These are phyloP conservation scores for Dissostichus mawsoni DNA, from an alignment of 2,113 vertebrate genomes.

Conservation along the genomic window DNA sequence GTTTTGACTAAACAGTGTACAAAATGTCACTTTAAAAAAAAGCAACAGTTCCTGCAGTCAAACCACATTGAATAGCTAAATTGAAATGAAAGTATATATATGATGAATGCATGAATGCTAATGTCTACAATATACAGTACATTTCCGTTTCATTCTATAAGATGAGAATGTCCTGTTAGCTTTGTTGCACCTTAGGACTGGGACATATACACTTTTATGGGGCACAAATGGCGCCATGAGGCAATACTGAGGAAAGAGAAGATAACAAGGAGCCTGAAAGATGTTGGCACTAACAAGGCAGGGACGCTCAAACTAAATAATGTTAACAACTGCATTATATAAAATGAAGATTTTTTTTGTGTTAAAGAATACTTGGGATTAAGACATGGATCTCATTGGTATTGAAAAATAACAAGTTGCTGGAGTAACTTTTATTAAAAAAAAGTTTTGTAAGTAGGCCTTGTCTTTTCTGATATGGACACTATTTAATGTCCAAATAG, in stretches of 20 bases:
- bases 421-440: no score
- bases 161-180: neutral
- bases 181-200: neutral
- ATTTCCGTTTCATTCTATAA: neutral
- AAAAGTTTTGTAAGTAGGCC: no score
- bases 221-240: neutral
- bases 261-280: no score
- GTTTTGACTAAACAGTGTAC: conserved; percentile 48
- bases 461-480: neutral
- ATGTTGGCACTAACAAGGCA: neutral
- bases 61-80: neutral
- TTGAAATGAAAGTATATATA: conserved; percentile 1
- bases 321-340: neutral
- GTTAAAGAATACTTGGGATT: neutral
- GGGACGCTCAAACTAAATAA: neutral
- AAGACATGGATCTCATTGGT: neutral
- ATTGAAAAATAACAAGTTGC: neutral
- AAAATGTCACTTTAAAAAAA: conserved; percentile 48
- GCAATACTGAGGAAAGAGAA: neutral
- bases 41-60: conserved; percentile 19
- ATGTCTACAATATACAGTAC: neutral
- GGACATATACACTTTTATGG: neutral
- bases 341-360: neutral
- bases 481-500: conserved; percentile 3
- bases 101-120: neutral